phyloP scores from a whole-genome alignment of 2,113 vertebrate species.

The Cephalopterus ornatus region DNA sequence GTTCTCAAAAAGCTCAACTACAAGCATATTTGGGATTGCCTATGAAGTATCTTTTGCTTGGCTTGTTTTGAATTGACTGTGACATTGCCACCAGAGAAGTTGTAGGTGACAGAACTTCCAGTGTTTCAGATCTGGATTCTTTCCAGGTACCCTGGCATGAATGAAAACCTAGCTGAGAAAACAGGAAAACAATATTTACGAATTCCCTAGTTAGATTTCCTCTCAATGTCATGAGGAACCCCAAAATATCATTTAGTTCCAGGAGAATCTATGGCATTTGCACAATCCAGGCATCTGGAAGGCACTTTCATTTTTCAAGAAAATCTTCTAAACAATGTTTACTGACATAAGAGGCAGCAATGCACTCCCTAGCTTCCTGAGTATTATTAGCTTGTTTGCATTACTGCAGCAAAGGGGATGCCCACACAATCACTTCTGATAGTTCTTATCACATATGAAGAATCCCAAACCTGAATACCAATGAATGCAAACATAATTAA shows the following conservation, averaged over 20 bases:
- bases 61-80: not conserved
- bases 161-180: not conserved
- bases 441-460: not conserved
- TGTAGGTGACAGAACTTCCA: not conserved
- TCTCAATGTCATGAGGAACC: not conserved
- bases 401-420: not conserved
- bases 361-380: not conserved
- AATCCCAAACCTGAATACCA: not conserved
- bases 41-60: not conserved
- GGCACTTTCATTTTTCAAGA: not conserved
- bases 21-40: not conserved
- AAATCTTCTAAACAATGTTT: not conserved
- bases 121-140: not conserved
- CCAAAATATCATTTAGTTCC: not conserved
- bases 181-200: not conserved
- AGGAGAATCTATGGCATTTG: not conserved
- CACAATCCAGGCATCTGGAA: not conserved
- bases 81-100: not conserved
- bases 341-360: not conserved
- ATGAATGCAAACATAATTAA: not conserved
- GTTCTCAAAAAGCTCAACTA: not conserved
- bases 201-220: not conserved
- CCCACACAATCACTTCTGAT: not conserved
- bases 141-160: accelerated
- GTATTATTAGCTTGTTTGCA: not conserved